Evolutionary conservation across 2,797 vertebrate genomes (phyloP).

Genomic region (Heliangelus exortis): DNA sequence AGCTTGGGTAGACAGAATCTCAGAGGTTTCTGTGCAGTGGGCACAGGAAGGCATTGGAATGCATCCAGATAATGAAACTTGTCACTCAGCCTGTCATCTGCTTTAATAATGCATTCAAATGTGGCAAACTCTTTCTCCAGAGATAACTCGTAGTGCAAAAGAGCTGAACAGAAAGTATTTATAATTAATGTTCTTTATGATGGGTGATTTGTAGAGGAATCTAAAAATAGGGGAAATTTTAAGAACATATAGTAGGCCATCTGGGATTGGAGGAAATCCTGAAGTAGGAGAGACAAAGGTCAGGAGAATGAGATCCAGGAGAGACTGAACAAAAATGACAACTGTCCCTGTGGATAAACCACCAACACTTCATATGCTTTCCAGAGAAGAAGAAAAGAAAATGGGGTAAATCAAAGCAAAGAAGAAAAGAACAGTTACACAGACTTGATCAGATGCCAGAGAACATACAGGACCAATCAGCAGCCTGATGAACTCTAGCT

Average conservation of each 20-base stretch:
- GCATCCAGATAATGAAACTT: background rate
- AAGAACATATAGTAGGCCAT: background rate
- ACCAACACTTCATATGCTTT: background rate
- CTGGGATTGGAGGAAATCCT: background rate
- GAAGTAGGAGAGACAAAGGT: background rate
- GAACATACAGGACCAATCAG: background rate
- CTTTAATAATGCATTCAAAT: slow-evolving; percentile 25
- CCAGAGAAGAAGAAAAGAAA: background rate
- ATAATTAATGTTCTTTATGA: slow-evolving; percentile 41
- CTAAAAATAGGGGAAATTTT: slow-evolving; percentile 39
- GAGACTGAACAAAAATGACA: background rate
- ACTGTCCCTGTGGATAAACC: background rate
- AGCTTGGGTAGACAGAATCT: background rate
- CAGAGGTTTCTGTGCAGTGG: background rate
- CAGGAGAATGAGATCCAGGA: background rate
- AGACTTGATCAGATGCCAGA: background rate
- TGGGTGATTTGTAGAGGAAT: background rate
- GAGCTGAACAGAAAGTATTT: slow-evolving; percentile 7
- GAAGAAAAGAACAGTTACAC: background rate
- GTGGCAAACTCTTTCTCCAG: background rate
- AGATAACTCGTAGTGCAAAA: slow-evolving; percentile 2
- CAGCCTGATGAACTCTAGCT: background rate
- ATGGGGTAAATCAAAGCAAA: background rate
- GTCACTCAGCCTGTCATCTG: background rate
- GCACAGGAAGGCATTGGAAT: background rate